Evolutionary conservation across 2,888 invertebrate genomes (phyloP).

Genomic region (Branchipolynoe longqiensis): DNA sequence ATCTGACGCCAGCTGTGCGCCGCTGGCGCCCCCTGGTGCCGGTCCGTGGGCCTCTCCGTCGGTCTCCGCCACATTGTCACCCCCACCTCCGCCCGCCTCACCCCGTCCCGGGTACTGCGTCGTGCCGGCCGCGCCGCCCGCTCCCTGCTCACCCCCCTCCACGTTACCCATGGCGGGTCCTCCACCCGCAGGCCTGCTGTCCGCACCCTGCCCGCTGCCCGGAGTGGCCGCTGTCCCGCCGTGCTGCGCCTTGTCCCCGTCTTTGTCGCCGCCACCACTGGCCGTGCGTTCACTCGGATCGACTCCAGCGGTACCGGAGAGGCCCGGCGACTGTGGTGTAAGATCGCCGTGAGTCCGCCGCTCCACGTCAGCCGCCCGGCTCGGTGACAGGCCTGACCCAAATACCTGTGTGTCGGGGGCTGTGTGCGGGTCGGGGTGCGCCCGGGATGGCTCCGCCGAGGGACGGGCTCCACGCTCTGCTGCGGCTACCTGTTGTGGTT

Average conservation of each 20-base stretch:
- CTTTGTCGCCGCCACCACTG: not conserved
- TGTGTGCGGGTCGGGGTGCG: not conserved
- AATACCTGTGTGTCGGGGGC: not conserved
- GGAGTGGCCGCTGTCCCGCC: not conserved
- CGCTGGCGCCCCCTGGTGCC: not conserved
- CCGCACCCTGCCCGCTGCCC: not conserved
- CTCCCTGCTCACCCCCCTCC: conserved; percentile 32
- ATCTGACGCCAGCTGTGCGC: not conserved
- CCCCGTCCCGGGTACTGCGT: no score
- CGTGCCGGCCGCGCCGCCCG: no score
- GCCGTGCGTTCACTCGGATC: not conserved
- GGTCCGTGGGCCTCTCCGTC: no score
- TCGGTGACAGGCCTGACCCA: conserved; percentile 34
- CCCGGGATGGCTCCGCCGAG: conserved; percentile 11
- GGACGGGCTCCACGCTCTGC: not conserved
- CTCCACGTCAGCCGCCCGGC: conserved; percentile 4
- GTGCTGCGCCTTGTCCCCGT: no score
- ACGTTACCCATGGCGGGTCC: not conserved
- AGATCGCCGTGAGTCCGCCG: no score
- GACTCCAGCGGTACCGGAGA: not conserved
- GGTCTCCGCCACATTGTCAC: no score
- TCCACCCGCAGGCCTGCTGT: not conserved
- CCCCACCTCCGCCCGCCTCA: no score
- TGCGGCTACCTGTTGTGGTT: not conserved
- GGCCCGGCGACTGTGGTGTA: no score